Percentiles rank a stretch among this genome's conserved stretches.
Conservation (phyloP, 2,888 invertebrate species). For the Buathra laborator region DNA sequence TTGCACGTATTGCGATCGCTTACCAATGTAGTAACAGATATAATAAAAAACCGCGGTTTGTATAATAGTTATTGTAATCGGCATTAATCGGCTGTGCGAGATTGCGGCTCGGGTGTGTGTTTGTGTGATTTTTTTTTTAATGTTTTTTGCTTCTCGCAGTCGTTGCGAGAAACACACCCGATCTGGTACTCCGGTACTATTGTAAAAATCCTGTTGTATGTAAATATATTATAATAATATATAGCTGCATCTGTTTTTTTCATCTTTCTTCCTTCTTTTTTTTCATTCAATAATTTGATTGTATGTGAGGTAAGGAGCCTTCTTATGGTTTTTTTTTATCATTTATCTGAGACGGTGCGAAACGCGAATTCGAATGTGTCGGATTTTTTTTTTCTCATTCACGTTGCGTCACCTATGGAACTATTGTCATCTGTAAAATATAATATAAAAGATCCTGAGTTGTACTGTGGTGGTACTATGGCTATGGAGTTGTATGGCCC, state of each 20-base stretch:
- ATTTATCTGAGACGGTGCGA: constrained; percentile 60
- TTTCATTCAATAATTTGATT: constrained; percentile 81
- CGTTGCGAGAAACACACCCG: constrained; percentile 50
- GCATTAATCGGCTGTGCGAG: constrained; percentile 69
- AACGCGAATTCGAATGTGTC: constrained; percentile 45
- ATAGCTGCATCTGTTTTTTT: constrained; percentile 83
- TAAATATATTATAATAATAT: constrained; percentile 85
- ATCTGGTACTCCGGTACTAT: constrained; percentile 79
- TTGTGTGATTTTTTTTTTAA: constrained; percentile 42
- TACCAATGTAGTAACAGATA: constrained; percentile 83
- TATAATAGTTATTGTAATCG: constrained; percentile 76
- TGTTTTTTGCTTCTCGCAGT: constrained; percentile 47
- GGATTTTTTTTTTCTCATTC: constrained; percentile 27
- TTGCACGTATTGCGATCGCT: constrained; percentile 71
- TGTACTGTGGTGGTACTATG: constrained; percentile 85
- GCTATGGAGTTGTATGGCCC: constrained; percentile 83
- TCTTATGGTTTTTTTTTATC: constrained; percentile 71
- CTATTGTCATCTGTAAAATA: constrained; percentile 86
- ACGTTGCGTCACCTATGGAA: constrained; percentile 80
- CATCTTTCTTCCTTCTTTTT: constrained; percentile 37
- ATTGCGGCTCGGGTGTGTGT: constrained; percentile 54
- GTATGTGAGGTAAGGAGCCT: constrained; percentile 85
- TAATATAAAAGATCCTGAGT: constrained; percentile 85
- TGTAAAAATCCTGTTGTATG: constrained; percentile 82
- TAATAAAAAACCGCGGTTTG: constrained; percentile 78